Conservation (phyloP, 2,797 vertebrate species). For the Perdix hodgsoniae region DNA sequence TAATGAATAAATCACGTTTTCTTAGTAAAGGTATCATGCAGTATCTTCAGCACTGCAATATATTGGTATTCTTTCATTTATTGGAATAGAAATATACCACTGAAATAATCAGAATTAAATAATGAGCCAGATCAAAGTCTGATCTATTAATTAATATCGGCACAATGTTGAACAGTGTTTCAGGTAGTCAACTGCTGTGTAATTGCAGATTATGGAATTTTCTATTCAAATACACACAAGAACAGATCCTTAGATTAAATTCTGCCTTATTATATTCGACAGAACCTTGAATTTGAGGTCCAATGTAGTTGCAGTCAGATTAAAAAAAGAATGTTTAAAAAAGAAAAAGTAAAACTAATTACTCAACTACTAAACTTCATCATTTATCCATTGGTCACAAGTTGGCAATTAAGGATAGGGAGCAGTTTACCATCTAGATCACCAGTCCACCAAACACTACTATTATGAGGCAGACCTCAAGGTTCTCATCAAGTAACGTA, state of each 20-base stretch:
- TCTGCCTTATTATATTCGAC: neutral
- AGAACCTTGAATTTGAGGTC: neutral
- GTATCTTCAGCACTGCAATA: neutral
- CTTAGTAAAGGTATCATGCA: neutral
- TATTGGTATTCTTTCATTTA: neutral
- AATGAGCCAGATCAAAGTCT: neutral
- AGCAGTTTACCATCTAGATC: neutral
- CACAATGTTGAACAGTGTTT: neutral
- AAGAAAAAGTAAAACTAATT: neutral
- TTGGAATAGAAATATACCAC: neutral
- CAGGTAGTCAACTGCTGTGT: neutral
- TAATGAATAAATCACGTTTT: neutral
- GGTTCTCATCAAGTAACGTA: neutral
- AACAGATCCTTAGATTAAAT: neutral
- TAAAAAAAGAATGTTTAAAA: neutral
- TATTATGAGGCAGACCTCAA: neutral
- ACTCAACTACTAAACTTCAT: neutral
- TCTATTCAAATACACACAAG: neutral
- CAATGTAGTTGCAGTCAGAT: neutral
- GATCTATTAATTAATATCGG: neutral
- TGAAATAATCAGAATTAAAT: constrained; percentile 23
- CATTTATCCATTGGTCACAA: neutral
- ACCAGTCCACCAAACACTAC: neutral
- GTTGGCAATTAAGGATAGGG: neutral
- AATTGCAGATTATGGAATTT: neutral